Evolutionary conservation across 2,888 invertebrate species (phyloP), one percentile per base, ranked within the genome.

Genomic region (Biston betularia): DNA sequence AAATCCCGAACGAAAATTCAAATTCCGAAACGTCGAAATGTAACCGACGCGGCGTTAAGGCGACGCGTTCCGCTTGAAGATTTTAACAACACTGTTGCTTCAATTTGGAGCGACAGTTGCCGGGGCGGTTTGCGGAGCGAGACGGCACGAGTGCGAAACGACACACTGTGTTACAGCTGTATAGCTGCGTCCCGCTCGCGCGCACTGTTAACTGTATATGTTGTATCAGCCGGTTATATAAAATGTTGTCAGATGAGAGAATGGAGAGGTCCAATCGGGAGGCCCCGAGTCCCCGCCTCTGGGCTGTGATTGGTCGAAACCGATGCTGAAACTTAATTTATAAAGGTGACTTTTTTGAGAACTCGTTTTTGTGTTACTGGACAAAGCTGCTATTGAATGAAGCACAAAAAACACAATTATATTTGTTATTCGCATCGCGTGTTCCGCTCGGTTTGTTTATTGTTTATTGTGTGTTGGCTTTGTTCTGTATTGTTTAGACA

Each of bases 181-280:
- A 75, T 87, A 83, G 74, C 84, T 75, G 82, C 79, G 73, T 92
- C 93, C 77, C 87, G 73, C 80, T 92, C 89, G 46, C 84, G 70
- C 90, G 83, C 81, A 90, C 81, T 90, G 89, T 89, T 91, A 90
- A 93, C 92, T 93, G 93, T 93, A 93, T 92, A 92, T 92, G 91
- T 92, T 93, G 93, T 93, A 94, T 93, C 93, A 92, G 88, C 87
- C 87, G 89, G 92, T 90, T 93, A 93, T 93, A 92, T 92, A 93
- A 93, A 93, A 89, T 93, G 92, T 92, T 87, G 88, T 89, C 88
- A 92, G 92, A 84, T 85, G 86, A 85, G 88, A 87, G 84, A 77
- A 70, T 70, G 74, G 72, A 67, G 63, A 65, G 78, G 65, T 69
- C 93, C 93, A 93, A 93, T 93, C 71, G 82, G 66, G 66, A 59